Evolutionary conservation across 2,113 vertebrate genomes (phyloP).

Genomic region (Phaethon lepturus): DNA sequence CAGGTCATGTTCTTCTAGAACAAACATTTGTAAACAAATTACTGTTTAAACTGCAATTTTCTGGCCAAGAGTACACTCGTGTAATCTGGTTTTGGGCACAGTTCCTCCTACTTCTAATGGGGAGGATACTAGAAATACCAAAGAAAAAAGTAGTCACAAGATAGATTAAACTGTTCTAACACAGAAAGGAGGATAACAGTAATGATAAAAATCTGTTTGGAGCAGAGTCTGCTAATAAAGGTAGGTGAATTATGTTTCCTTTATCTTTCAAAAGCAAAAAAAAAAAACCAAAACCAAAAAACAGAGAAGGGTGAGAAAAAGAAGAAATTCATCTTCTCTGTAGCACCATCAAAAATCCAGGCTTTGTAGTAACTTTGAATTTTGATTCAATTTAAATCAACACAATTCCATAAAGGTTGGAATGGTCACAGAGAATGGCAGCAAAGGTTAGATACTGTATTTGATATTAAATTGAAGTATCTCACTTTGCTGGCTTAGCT

Average conservation of each 20-base stretch:
- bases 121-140: neutral
- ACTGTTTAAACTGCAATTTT: neutral
- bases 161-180: neutral
- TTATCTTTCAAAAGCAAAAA: neutral
- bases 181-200: neutral
- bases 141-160: neutral
- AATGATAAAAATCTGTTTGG: neutral
- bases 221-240: neutral
- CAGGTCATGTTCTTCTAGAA: neutral
- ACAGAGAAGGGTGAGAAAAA: neutral
- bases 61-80: neutral
- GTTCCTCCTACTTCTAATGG: neutral
- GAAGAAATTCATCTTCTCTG: neutral
- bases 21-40: conserved; percentile 3
- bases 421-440: neutral
- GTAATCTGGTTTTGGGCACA: neutral
- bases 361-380: neutral
- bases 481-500: neutral
- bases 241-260: neutral
- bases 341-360: neutral
- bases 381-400: neutral
- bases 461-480: neutral
- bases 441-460: neutral
- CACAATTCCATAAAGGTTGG: neutral
- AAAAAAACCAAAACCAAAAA: neutral